Conservation (phyloP, 53 echinoderm and acorn worm genomes). For the Pentamera pediparva region DNA sequence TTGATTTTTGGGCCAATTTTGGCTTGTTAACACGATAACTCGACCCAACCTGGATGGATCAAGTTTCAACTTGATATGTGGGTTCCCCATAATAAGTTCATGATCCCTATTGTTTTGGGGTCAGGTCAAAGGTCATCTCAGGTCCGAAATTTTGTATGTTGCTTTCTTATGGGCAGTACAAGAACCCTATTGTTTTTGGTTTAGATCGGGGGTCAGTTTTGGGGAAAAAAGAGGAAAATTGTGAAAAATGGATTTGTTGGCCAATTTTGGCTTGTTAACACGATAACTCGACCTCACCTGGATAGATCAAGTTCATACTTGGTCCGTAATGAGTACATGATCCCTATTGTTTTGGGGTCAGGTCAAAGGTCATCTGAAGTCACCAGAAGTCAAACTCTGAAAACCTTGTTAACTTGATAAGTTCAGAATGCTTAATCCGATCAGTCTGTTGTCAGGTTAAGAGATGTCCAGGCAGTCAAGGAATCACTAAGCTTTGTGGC, state of each 20-base stretch:
- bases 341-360: background rate
- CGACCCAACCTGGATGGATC: background rate
- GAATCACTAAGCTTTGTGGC: too few species aligned
- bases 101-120: background rate
- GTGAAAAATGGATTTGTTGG: too few species aligned
- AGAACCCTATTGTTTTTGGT: background rate
- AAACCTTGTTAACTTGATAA: background rate
- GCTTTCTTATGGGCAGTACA: background rate
- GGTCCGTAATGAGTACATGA: background rate
- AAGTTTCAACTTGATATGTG: background rate
- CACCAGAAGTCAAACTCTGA: background rate
- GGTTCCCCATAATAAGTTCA: background rate
- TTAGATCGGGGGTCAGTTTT: background rate
- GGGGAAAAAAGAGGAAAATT: too few species aligned
- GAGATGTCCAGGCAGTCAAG: too few species aligned
- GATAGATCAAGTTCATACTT: background rate
- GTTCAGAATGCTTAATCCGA: background rate
- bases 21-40: background rate
- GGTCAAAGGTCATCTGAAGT: background rate
- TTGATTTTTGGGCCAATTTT: too few species aligned
- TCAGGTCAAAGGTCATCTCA: background rate
- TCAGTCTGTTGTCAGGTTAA: too few species aligned
- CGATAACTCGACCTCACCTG: too few species aligned
- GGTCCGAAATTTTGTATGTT: background rate
- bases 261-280: too few species aligned